Evolutionary conservation across 2,113 vertebrate genomes (phyloP).

Genomic region (Xiphophorus hellerii): DNA sequence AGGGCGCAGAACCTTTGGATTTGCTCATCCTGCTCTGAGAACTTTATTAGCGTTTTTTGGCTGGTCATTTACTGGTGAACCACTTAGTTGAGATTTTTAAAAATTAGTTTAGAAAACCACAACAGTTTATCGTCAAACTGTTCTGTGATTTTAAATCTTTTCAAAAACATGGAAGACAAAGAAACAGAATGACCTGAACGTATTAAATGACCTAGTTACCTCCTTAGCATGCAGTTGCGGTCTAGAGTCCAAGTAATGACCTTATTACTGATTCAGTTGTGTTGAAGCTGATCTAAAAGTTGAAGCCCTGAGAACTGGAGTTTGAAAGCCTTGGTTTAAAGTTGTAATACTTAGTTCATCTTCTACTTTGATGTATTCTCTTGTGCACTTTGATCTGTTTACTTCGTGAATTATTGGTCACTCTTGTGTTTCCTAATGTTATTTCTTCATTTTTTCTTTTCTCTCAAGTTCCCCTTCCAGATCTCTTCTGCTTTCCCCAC

Average conservation of each 20-base stretch:
- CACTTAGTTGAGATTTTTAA: not conserved
- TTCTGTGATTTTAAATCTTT: not conserved
- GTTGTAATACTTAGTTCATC: too few relatives aligned
- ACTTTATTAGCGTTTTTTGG: not conserved
- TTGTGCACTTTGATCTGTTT: not conserved
- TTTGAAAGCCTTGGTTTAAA: too few relatives aligned
- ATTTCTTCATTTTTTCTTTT: not conserved
- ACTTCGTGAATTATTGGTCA: not conserved
- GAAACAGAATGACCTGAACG: not conserved
- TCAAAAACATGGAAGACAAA: not conserved
- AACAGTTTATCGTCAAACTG: not conserved
- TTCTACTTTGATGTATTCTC: not conserved
- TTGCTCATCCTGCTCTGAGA: not conserved
- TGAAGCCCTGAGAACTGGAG: too few relatives aligned
- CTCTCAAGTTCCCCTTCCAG: not conserved
- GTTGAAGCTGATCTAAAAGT: too few relatives aligned
- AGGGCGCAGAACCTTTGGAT: not conserved
- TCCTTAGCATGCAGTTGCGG: not conserved
- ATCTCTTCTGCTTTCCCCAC: not conserved
- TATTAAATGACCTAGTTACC: not conserved
- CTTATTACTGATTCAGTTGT: too few relatives aligned
- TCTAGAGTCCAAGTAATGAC: too few relatives aligned
- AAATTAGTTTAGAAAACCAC: not conserved
- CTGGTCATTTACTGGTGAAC: not conserved
- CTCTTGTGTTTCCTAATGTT: not conserved